A percentile compares a stretch with the other conserved stretches of the same genome.
Evolutionary conservation across 2,797 vertebrate species (phyloP).

Genomic region (Pelobates cultripes): DNA sequence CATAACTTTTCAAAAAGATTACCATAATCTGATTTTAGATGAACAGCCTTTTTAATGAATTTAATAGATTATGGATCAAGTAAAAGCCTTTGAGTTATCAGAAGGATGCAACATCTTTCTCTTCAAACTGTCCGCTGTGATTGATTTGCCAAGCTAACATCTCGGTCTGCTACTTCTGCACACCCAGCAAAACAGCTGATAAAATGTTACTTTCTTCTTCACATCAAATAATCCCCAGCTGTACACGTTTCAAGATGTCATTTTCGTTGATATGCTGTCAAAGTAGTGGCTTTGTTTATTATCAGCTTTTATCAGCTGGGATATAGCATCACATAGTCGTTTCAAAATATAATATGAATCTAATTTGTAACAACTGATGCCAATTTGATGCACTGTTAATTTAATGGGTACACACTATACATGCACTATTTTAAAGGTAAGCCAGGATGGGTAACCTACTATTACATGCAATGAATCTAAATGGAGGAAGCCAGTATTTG

Average conservation of each 20-base stretch:
- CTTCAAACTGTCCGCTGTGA: constrained; percentile 18
- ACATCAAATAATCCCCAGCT: constrained; percentile 28
- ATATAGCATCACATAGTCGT: not conserved
- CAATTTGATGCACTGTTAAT: not conserved
- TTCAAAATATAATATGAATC: not conserved
- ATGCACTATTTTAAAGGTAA: not conserved
- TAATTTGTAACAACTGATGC: not conserved
- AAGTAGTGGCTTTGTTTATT: constrained; percentile 9
- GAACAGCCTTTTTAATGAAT: not conserved
- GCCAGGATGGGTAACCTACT: not conserved
- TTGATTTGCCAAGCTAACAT: constrained; percentile 22
- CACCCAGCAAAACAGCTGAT: constrained; percentile 4
- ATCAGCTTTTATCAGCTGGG: constrained; percentile 9
- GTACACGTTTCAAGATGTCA: constrained; percentile 13
- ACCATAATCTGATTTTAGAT: not conserved
- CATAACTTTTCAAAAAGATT: not conserved
- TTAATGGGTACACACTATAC: not conserved
- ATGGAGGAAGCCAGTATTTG: not conserved
- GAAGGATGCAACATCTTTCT: not conserved
- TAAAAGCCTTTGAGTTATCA: not conserved
- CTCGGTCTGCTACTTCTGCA: constrained; percentile 2
- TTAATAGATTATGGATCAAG: not conserved
- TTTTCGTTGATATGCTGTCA: constrained; percentile 13
- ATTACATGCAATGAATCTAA: constrained; percentile 8
- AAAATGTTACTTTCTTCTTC: constrained; percentile 21